These are phyloP conservation scores for Eudasyphora cyanicolor DNA, from an alignment of 2,888 invertebrate genomes.

Conservation along the genomic window DNA sequence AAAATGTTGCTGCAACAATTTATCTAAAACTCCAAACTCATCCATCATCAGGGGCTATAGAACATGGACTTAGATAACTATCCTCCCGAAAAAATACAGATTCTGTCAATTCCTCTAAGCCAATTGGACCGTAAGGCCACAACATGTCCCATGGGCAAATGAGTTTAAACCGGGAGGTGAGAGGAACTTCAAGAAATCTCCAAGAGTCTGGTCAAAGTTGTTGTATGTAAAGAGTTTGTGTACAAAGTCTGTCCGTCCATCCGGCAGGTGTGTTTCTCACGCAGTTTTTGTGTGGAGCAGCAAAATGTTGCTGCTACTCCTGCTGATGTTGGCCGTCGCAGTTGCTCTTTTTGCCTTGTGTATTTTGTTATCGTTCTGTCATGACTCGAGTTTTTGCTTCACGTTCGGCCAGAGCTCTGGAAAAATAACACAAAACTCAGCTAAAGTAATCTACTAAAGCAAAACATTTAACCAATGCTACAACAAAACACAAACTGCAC, in stretches of 20 bases:
- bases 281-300: conserved; percentile 59
- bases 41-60: conserved; percentile 25
- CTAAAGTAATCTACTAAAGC: conserved; percentile 7
- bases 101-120: conserved; percentile 38
- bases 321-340: conserved; percentile 45
- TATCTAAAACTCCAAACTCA: conserved; percentile 17
- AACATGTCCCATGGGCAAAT: conserved; percentile 4
- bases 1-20: conserved; percentile 29
- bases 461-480: conserved; percentile 13
- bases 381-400: conserved; percentile 33
- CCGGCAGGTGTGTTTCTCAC: conserved; percentile 70
- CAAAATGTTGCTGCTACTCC: conserved; percentile 4
- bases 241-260: conserved; percentile 62
- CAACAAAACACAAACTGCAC: conserved; percentile 19
- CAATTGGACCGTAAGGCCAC: conserved; percentile 33
- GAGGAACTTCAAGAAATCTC: neutral
- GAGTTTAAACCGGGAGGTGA: conserved; percentile 6
- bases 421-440: conserved; percentile 11
- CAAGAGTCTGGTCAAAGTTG: neutral
- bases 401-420: conserved; percentile 14
- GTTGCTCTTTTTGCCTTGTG: conserved; percentile 46
- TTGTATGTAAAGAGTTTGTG: neutral
- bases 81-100: conserved; percentile 35
- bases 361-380: conserved; percentile 62
- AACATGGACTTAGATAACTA: conserved; percentile 43